Evolutionary conservation across 1,140 invertebrate genomes (phyloP).

Genomic region (Camponotus floridanus): DNA sequence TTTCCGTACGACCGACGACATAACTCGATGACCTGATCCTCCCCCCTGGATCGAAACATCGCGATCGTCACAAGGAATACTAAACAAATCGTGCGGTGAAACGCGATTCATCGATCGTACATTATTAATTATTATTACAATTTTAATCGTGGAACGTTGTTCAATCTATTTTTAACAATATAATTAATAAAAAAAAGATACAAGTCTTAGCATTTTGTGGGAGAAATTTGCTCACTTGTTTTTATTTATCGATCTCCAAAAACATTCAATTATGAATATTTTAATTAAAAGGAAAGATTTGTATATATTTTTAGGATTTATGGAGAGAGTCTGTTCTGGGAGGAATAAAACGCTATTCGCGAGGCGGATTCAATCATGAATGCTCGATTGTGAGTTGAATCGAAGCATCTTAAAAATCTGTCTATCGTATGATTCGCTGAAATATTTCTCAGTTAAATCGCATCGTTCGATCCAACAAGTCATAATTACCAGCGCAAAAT

Average conservation of each 20-base stretch:
- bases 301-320: background rate
- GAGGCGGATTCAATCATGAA: background rate
- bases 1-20: constrained; percentile 17
- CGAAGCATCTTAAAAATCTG: background rate
- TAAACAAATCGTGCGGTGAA: background rate
- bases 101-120: background rate
- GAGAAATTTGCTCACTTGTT: background rate
- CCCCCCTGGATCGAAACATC: background rate
- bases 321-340: background rate
- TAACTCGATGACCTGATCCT: constrained; percentile 5
- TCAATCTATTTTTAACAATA: background rate
- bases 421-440: background rate
- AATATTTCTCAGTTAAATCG: constrained; percentile 27
- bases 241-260: background rate
- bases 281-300: background rate
- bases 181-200: background rate
- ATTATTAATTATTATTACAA: background rate
- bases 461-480: background rate
- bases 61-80: background rate
- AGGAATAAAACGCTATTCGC: background rate
- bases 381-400: constrained; percentile 9
- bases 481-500: background rate
- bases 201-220: background rate
- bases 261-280: background rate
- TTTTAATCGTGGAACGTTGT: background rate